Evolutionary conservation across 2,113 vertebrate genomes (phyloP).

Genomic region (Sylvicapra grimmia): DNA sequence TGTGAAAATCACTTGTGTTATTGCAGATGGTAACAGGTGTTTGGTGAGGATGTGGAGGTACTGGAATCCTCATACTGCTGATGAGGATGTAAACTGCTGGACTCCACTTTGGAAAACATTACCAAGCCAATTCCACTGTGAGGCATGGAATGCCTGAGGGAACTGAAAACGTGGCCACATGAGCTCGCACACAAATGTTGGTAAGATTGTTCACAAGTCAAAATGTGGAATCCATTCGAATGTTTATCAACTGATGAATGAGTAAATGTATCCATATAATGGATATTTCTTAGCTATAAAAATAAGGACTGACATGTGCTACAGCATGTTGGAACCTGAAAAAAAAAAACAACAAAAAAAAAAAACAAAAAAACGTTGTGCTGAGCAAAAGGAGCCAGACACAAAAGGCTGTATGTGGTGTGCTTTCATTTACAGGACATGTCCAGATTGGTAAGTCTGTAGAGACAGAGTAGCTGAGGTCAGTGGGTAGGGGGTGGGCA

Average conservation of each 20-base stretch:
- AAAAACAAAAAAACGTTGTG: neutral
- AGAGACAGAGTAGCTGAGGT: neutral
- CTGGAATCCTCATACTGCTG: neutral
- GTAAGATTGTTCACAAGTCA: neutral
- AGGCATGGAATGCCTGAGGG: neutral
- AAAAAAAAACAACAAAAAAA: fast-evolving
- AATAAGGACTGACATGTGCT: neutral
- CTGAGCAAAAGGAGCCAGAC: neutral
- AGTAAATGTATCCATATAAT: neutral
- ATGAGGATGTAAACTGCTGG: neutral
- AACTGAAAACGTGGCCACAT: neutral
- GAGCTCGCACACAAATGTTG: neutral
- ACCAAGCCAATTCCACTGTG: neutral
- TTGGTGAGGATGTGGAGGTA: neutral
- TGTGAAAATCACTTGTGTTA: neutral
- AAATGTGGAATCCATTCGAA: neutral
- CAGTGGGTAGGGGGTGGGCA: fast-evolving
- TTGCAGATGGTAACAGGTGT: neutral
- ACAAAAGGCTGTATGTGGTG: too few species aligned
- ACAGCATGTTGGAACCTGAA: neutral
- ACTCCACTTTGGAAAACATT: neutral
- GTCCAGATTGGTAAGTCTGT: neutral
- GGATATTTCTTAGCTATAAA: neutral
- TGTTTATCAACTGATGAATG: neutral
- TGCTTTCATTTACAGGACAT: neutral